phyloP scores from a whole-genome alignment of 2,888 invertebrate genomes.

The Callimorpha dominula region DNA sequence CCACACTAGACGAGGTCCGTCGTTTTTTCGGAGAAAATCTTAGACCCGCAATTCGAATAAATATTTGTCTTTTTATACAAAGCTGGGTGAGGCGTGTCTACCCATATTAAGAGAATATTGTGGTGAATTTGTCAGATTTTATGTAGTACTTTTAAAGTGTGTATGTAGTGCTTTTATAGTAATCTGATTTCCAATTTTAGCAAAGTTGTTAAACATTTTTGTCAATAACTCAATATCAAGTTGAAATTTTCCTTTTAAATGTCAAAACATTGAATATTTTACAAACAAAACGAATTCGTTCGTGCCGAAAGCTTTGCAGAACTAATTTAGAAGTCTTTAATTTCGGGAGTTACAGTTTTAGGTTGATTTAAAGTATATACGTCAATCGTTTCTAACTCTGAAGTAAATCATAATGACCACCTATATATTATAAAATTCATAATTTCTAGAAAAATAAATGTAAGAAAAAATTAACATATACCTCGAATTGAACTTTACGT shows the following conservation, averaged over 20 bases:
- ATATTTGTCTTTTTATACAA: slow-evolving; percentile 51
- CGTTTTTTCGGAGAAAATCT: slow-evolving; percentile 29
- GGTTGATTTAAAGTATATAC: background rate
- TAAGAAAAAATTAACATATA: too few relatives aligned
- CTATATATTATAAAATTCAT: background rate
- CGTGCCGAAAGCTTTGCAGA: background rate
- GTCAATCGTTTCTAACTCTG: background rate
- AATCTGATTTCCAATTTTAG: background rate
- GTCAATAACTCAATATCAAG: too few relatives aligned
- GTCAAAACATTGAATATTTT: background rate
- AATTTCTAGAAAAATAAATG: background rate
- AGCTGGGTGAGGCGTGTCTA: slow-evolving; percentile 48
- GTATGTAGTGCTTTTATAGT: background rate
- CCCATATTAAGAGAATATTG: slow-evolving; percentile 46
- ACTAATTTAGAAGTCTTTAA: background rate
- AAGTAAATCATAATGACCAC: background rate
- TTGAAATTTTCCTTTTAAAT: background rate
- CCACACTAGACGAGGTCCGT: slow-evolving; percentile 17
- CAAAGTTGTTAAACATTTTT: too few relatives aligned
- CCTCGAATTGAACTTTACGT: too few relatives aligned
- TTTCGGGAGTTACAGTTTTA: background rate
- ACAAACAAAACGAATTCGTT: background rate
- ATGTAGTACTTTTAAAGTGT: slow-evolving; percentile 39
- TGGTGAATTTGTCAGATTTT: slow-evolving; percentile 34
- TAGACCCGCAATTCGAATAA: slow-evolving; percentile 45